Percentiles rank a stretch among this genome's conserved stretches.
These are phyloP conservation scores for Rhinophrynus dorsalis DNA, from an alignment of 2,797 vertebrate species.

Conservation along the genomic window DNA sequence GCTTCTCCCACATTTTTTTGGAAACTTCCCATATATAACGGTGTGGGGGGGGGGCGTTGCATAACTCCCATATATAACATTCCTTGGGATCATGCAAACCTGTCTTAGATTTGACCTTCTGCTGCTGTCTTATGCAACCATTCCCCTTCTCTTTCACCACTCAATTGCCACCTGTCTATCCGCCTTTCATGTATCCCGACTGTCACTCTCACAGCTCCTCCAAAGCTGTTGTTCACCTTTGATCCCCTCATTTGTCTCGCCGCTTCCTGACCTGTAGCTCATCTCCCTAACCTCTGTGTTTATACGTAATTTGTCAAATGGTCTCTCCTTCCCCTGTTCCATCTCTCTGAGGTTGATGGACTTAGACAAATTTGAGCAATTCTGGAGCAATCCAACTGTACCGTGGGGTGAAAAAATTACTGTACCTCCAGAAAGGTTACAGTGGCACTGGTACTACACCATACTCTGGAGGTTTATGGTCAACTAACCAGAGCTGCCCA, in stretches of 20 bases:
- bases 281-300: slow-evolving; percentile 11
- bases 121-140: not conserved
- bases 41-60: not conserved
- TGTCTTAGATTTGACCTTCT: not conserved
- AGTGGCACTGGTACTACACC: too few species aligned
- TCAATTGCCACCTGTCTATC: not conserved
- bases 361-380: too few species aligned
- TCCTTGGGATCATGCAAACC: not conserved
- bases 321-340: not conserved
- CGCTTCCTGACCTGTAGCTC: slow-evolving; percentile 20
- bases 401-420: too few species aligned
- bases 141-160: not conserved
- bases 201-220: not conserved
- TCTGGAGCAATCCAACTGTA: too few species aligned
- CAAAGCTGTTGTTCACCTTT: too few species aligned
- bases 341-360: too few species aligned
- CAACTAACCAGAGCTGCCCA: too few species aligned
- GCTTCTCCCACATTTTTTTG: too few species aligned
- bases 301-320: not conserved
- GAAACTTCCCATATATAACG: too few species aligned
- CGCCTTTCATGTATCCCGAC: not conserved
- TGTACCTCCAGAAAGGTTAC: too few species aligned
- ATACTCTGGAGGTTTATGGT: too few species aligned
- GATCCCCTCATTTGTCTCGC: not conserved
- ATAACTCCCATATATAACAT: slow-evolving; percentile 15